Conservation (phyloP, 1,140 invertebrate genomes). For the Drosophila teissieri region DNA sequence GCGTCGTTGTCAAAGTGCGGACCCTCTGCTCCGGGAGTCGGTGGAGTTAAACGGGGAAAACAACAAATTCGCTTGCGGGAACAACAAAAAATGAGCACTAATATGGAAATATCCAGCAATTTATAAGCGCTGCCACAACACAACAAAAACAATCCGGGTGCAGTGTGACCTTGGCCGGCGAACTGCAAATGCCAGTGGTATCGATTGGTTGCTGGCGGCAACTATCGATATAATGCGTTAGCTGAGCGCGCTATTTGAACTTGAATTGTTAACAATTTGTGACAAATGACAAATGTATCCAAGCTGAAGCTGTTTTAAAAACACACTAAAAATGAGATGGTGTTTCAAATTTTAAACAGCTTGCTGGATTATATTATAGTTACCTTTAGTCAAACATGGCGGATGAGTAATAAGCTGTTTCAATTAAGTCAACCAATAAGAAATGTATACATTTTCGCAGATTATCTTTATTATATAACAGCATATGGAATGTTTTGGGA, state of each 20-base stretch:
- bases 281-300: background rate
- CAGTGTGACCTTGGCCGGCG: constrained; percentile 14
- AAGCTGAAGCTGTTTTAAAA: background rate
- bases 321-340: too few relatives aligned
- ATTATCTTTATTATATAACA: constrained; percentile 29
- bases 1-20: constrained; percentile 15
- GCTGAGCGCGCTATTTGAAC: background rate
- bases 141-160: constrained; percentile 25
- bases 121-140: constrained; percentile 53
- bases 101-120: constrained; percentile 55
- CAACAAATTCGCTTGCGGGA: constrained; percentile 1
- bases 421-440: too few relatives aligned
- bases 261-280: background rate
- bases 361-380: too few relatives aligned
- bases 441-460: background rate
- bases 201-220: background rate
- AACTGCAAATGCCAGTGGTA: background rate
- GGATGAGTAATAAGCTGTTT: too few relatives aligned
- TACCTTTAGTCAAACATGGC: too few relatives aligned
- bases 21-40: background rate
- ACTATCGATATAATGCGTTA: constrained; percentile 7
- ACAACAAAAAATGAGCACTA: constrained; percentile 38
- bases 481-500: constrained; percentile 1
- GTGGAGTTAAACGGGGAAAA: background rate
- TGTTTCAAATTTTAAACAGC: too few relatives aligned